A percentile compares a stretch with the other conserved stretches of the same genome.
Evolutionary conservation across 2,888 invertebrate species (phyloP).

Genomic region (Calliphora vomitoria): DNA sequence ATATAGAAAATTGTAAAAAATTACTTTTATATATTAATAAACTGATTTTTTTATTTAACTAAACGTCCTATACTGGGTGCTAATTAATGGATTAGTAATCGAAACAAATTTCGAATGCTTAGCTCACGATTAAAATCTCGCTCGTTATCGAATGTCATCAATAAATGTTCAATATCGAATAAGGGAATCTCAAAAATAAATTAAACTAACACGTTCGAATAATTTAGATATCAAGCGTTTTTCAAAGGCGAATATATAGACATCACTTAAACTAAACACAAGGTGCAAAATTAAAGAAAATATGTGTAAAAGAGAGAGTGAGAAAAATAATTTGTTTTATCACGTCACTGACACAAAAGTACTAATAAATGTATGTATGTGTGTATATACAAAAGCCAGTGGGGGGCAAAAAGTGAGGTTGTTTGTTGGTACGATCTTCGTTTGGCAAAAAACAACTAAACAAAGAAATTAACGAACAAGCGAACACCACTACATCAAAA

Average conservation of each 20-base stretch:
- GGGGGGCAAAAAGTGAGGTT: not conserved
- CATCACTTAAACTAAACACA: constrained; percentile 12
- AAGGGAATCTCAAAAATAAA: too few relatives aligned
- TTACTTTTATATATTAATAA: too few relatives aligned
- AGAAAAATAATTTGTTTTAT: constrained; percentile 21
- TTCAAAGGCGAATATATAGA: not conserved
- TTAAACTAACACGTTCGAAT: too few relatives aligned
- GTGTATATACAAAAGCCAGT: not conserved
- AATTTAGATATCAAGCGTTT: too few relatives aligned
- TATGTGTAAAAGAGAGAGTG: not conserved
- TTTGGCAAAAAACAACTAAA: constrained; percentile 56
- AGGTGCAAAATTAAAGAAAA: constrained; percentile 1
- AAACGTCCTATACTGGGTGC: too few relatives aligned
- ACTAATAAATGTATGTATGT: not conserved
- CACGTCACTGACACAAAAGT: constrained; percentile 9
- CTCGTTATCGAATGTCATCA: too few relatives aligned
- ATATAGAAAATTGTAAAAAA: too few relatives aligned
- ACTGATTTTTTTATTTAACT: too few relatives aligned
- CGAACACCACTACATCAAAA: constrained; percentile 40
- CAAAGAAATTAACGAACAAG: constrained; percentile 56
- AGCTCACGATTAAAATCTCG: too few relatives aligned
- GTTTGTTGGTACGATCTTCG: constrained; percentile 42
- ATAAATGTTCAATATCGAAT: too few relatives aligned
- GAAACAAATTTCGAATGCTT: too few relatives aligned
- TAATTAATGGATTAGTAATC: too few relatives aligned